Conservation (phyloP, 1,140 invertebrate species). For the Eriosoma lanigerum region DNA sequence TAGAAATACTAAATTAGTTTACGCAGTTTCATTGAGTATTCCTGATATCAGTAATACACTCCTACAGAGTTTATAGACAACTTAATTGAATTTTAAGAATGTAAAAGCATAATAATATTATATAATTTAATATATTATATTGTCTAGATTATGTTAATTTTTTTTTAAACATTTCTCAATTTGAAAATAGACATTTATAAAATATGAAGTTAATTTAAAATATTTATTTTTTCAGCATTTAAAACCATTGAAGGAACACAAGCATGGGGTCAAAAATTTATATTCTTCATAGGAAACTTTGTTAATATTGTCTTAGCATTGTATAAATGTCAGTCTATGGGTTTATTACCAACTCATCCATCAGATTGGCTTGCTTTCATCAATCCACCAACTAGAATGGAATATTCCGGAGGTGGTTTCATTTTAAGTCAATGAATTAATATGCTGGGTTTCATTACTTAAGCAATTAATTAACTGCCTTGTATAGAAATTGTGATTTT, state of each 20-base stretch:
- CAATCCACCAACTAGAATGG: constrained; percentile 82
- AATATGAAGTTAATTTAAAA: no score
- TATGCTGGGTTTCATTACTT: constrained; percentile 48
- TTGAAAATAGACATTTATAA: no score
- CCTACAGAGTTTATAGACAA: no score
- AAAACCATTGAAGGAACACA: constrained; percentile 95
- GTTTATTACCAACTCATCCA: constrained; percentile 92
- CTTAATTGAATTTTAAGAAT: no score
- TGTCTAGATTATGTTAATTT: no score
- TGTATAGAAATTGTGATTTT: constrained; percentile 42
- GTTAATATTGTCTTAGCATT: constrained; percentile 89
- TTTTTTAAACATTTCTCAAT: no score
- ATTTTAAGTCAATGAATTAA: constrained; percentile 63
- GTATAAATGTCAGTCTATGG: constrained; percentile 99
- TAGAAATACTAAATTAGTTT: no score
- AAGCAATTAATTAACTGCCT: constrained; percentile 15
- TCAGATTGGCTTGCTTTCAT: constrained; percentile 99
- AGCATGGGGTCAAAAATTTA: constrained; percentile 86
- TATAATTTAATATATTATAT: no score
- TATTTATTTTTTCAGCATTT: constrained; percentile 67
- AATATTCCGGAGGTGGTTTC: constrained; percentile 85
- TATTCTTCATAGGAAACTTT: constrained; percentile 93
- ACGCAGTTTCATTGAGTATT: no score
- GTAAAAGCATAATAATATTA: no score
- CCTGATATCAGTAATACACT: no score